phyloP scores from a whole-genome alignment of 2,797 vertebrate genomes.

The Balearica regulorum region DNA sequence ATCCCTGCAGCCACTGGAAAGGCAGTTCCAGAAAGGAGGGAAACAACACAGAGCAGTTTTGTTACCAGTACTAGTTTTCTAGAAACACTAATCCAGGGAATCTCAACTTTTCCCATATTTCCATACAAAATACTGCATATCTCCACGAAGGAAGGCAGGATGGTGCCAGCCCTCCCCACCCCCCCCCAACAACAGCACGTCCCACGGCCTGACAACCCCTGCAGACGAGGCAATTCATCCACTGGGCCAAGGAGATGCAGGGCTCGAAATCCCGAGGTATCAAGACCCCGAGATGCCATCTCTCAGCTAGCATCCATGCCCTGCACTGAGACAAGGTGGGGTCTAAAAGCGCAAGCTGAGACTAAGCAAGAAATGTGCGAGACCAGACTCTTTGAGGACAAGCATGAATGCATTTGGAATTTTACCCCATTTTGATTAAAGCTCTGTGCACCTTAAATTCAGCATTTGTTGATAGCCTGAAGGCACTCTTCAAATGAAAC shows the following conservation, averaged over 20 bases:
- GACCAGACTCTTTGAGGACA: not conserved
- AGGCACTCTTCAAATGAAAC: not conserved
- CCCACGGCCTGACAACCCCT: not conserved
- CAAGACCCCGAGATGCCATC: not conserved
- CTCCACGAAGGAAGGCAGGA: not conserved
- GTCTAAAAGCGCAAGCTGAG: not conserved
- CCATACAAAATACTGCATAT: not conserved
- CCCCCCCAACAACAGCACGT: not conserved
- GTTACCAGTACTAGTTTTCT: not conserved
- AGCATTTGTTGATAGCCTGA: not conserved
- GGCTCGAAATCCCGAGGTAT: rapidly evolving
- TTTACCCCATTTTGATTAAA: not conserved
- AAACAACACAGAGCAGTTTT: not conserved
- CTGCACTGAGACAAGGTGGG: rapidly evolving
- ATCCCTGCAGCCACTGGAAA: not conserved
- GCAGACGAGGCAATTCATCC: not conserved
- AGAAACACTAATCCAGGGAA: not conserved
- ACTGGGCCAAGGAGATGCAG: not conserved
- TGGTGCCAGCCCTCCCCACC: not conserved
- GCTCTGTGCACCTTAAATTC: not conserved
- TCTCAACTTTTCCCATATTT: not conserved
- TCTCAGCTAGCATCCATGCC: rapidly evolving
- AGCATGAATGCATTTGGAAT: not conserved
- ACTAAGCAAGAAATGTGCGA: not conserved
- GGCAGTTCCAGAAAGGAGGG: not conserved